phyloP scores from a whole-genome alignment of 1,140 invertebrate genomes.

The Leguminivora glycinivorella region DNA sequence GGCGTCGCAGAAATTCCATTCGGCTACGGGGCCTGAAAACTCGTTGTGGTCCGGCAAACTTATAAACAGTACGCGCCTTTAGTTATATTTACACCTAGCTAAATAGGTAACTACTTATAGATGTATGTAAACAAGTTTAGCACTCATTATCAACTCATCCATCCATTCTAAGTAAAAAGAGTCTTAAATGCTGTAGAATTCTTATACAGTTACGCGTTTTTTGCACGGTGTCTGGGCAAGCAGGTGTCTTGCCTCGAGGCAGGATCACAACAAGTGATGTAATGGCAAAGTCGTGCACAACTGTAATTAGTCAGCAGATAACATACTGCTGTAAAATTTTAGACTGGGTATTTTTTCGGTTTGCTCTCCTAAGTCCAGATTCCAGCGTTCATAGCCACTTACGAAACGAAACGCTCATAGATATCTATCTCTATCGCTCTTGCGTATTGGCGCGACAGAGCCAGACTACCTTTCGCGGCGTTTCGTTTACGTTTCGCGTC shows the following conservation, averaged over 20 bases:
- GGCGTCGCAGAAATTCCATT: too few species aligned
- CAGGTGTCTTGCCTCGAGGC: background rate
- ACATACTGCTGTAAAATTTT: background rate
- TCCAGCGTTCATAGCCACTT: too few species aligned
- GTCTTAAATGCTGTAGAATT: background rate
- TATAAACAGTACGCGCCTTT: too few species aligned
- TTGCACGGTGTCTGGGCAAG: background rate
- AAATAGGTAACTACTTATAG: background rate
- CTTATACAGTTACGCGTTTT: background rate
- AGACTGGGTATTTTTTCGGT: background rate
- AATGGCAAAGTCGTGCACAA: background rate
- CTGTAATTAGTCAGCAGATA: background rate
- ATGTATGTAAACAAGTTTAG: slow-evolving; percentile 26
- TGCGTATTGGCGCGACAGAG: too few species aligned
- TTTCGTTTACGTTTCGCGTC: too few species aligned
- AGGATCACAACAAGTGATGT: slow-evolving; percentile 12
- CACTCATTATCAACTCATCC: slow-evolving; percentile 1
- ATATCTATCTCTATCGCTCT: too few species aligned
- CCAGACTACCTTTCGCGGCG: too few species aligned
- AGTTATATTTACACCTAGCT: background rate
- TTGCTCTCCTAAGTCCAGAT: too few species aligned
- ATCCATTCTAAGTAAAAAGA: background rate
- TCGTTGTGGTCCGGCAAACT: too few species aligned
- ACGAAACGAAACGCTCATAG: too few species aligned
- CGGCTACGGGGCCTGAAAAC: too few species aligned